phyloP scores from a whole-genome alignment of 2,888 invertebrate genomes.

The Rhamnusium bicolor region DNA sequence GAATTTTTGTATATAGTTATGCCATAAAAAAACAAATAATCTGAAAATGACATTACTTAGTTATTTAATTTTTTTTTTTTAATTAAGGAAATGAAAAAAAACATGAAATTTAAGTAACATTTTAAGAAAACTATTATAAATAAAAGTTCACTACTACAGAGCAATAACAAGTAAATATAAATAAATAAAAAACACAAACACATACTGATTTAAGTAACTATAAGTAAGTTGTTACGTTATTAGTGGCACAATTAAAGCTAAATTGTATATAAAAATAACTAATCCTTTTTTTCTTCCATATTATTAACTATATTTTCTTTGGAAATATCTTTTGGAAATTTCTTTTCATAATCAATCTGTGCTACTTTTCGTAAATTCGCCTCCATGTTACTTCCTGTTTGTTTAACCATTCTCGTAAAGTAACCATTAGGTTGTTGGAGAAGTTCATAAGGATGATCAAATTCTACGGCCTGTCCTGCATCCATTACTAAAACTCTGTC shows the following conservation, averaged over 20 bases:
- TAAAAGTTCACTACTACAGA: neutral
- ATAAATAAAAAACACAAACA: neutral
- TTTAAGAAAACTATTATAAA: neutral
- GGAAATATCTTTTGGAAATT: slow-evolving; percentile 28
- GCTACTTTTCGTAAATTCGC: slow-evolving; percentile 57
- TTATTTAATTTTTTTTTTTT: too few species aligned
- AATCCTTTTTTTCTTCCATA: neutral
- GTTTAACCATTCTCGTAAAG: slow-evolving; percentile 66
- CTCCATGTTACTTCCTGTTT: slow-evolving; percentile 65
- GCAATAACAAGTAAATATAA: neutral
- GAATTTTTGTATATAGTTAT: neutral
- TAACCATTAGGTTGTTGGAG: slow-evolving; percentile 62
- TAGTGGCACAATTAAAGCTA: neutral
- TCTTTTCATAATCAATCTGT: slow-evolving; percentile 54
- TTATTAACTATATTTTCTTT: neutral
- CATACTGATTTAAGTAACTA: neutral
- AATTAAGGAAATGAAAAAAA: too few species aligned
- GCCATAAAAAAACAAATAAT: neutral
- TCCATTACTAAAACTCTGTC: slow-evolving; percentile 77
- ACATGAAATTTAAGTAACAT: too few species aligned
- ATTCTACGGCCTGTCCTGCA: slow-evolving; percentile 73
- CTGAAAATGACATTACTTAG: neutral
- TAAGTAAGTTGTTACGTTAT: neutral
- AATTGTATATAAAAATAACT: neutral
- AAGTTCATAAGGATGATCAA: slow-evolving; percentile 72